Percentiles rank a stretch among this genome's conserved stretches.
These are phyloP conservation scores for Platygyra sinensis DNA, from an alignment of 64 coral and sea anemone species.

Conservation along the genomic window DNA sequence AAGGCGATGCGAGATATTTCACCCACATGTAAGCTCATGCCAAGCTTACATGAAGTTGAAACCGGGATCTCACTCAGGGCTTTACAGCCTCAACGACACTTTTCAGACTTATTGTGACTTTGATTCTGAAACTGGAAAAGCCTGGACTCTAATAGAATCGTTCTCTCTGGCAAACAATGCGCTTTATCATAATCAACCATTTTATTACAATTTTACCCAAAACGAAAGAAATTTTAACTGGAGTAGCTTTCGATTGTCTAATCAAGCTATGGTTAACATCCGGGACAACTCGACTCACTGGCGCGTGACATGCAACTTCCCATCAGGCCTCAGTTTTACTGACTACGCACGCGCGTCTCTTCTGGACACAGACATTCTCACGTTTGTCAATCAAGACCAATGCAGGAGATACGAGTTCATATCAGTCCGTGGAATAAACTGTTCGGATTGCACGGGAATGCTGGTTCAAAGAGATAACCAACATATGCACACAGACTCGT, in stretches of 20 bases:
- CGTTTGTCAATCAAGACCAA: conserved; percentile 7
- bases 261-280: conserved; percentile 27
- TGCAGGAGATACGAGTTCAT: conserved; percentile 14
- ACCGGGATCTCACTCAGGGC: not conserved
- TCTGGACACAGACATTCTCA: conserved; percentile 12
- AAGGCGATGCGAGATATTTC: conserved; percentile 25
- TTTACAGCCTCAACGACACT: conserved; percentile 15
- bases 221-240: conserved; percentile 28
- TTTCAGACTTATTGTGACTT: conserved; percentile 30
- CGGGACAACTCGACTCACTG: conserved; percentile 33
- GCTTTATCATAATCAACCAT: conserved; percentile 11
- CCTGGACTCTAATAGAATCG: conserved; percentile 60
- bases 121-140: not conserved
- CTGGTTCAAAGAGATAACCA: conserved; percentile 5
- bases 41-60: not conserved
- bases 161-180: conserved; percentile 37
- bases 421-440: conserved; percentile 29
- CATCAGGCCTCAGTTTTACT: conserved; percentile 1
- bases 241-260: not conserved
- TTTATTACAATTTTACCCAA: conserved; percentile 24
- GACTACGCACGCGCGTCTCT: conserved; percentile 40
- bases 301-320: conserved; percentile 33
- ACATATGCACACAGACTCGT: conserved; percentile 37
- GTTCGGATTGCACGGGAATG: conserved; percentile 4
- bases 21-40: conserved; percentile 11